A percentile compares a stretch with the other conserved stretches of the same genome.
Evolutionary conservation across 2,888 invertebrate species (phyloP).

Genomic region (Deilephila elpenor): DNA sequence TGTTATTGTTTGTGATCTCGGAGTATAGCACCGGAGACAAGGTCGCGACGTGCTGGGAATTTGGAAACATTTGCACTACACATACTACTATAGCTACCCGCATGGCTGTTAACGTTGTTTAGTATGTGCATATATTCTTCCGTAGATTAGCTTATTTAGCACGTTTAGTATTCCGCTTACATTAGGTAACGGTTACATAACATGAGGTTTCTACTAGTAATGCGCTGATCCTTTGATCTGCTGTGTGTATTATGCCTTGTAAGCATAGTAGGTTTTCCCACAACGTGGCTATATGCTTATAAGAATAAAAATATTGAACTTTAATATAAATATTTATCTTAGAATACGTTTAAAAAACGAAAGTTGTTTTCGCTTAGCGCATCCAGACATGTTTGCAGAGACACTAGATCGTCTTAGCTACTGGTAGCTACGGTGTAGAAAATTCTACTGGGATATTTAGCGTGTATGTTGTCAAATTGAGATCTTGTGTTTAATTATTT

Average conservation of each 20-base stretch:
- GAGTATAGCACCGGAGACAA: not conserved
- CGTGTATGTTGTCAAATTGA: no score
- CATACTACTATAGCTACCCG: not conserved
- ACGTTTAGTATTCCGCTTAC: slow-evolving; percentile 16
- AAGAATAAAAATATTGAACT: not conserved
- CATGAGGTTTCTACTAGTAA: not conserved
- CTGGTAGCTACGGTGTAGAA: not conserved
- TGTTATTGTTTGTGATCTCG: slow-evolving; percentile 9
- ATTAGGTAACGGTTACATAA: slow-evolving; percentile 25
- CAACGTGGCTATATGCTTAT: not conserved
- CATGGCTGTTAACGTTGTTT: not conserved
- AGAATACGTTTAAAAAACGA: not conserved
- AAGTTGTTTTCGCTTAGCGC: not conserved
- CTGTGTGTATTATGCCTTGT: not conserved
- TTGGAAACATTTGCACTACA: not conserved
- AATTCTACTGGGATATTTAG: not conserved
- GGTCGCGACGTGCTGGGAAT: slow-evolving; percentile 7
- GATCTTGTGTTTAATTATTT: no score
- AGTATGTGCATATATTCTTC: slow-evolving; percentile 16
- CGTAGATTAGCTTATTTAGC: slow-evolving; percentile 32
- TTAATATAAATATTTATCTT: no score
- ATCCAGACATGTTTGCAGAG: not conserved
- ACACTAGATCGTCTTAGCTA: not conserved
- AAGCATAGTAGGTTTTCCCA: not conserved
- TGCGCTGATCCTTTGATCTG: slow-evolving; percentile 8